Evolutionary conservation across 2,113 vertebrate genomes (phyloP), one percentile per base, ranked within the genome.

Genomic region (Tragelaphus buxtoni): DNA sequence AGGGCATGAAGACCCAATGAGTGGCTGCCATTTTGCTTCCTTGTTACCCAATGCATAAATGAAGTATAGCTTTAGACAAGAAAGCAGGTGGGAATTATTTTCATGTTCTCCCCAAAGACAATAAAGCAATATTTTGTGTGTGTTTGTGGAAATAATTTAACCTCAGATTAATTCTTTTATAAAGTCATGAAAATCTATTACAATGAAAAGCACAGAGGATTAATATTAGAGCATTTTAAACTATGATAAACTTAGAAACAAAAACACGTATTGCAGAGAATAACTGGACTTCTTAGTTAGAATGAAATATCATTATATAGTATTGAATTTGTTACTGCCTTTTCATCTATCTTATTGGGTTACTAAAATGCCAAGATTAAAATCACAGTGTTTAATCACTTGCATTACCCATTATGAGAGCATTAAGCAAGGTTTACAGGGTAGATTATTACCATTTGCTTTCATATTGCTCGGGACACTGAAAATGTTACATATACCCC

Each of bases 281-380:
- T 97, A 98, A 98, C 97, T 97, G 94, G 97, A 98, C 97, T 97
- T 97, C 95, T 95, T 55, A 98, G 97, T 95, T 94, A 94, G 90
- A 93, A 98, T 98, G 97, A 98, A 98, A 98, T 98, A 98, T 79
- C 91, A 97, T 98, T 97, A 97, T 90, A 98, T 98, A 99, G 99
- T 98, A 99, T 98, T 99, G 99, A 99, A 99, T 99, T 98, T 97
- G 97, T 98, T 98, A 98, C 97, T 98, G 98, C 97, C 95, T 98
- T 98, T 99, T 99, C 99, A 99, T 99, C 99, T 99, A 99, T 99
- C 99, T 99, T 99, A 99, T 98, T 99, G 98, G 98, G 99, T 99
- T 99, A 99, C 99, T 99, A 99, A 99, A 98, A 98, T 85, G 99
- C 99, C 99, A 99, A 98, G 97, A 98, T 98, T 98, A 98, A 99